Base-by-base conservation (phyloP, 2,888 invertebrate genomes). In the Ophonus ardosiacus region DNA sequence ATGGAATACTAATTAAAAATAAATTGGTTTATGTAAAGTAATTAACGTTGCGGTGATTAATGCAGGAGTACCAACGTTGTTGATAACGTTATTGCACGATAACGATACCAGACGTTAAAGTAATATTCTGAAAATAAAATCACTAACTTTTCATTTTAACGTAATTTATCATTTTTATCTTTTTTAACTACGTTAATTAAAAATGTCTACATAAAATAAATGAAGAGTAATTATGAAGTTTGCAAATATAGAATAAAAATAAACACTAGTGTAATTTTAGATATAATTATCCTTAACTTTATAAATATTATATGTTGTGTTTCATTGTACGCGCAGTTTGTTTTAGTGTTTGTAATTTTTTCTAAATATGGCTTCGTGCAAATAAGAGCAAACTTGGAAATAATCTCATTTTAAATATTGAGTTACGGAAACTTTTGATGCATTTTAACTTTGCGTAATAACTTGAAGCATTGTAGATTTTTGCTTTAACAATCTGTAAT, bases 1-100 rank as follows among this genome's bases (percentile, higher is more conserved):
- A 74, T 74, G 17, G 74, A 74, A 74, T 43, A 51, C 51, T 74
- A 43, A 74, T 74, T 74, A 74, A 74, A 74, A 74, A 74, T 21
- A 74, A 51, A 74, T 74, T 43, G 51, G 21, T 43, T 74, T 18
- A 21, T 56, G 21, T 13, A 17, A 18, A 74, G 74, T 74, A 74
- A 74, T 74, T 74, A 74, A 74, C 74, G 51, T 31, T n/a, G n/a
- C 31, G 68, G 68, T 68, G 31, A 40, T 68, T 68, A 68, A 31
- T 68, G 13, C 38, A 68, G 31, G 24, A 63, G 10, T 18, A 74
- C 17, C 74, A 51, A 74, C 8, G 51, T 74, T 43, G 43, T 74
- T 21, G 43, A 43, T 74, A n/a, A 74, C 38, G 71, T 74, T 43
- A 51, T 10, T 18, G 51, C 7, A 0, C 17, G 40, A 51, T 31